phyloP scores from a whole-genome alignment of 2,113 vertebrate genomes.

The Cololabis saira region DNA sequence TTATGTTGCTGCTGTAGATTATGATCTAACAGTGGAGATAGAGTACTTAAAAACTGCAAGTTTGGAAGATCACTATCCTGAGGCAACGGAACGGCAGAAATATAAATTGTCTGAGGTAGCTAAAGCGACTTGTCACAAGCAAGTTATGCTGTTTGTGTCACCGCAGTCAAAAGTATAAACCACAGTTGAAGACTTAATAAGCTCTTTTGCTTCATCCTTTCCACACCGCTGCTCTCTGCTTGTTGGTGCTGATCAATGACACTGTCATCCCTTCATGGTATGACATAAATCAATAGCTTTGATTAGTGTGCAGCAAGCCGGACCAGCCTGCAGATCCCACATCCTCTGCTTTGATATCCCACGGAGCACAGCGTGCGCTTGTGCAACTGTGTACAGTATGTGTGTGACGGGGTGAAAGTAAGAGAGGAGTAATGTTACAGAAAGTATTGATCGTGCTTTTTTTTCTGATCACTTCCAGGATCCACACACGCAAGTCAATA shows the following conservation, averaged over 20 bases:
- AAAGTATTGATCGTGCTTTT: conserved; percentile 59
- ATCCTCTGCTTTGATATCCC: conserved; percentile 49
- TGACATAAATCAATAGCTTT: conserved; percentile 78
- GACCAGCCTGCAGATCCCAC: conserved; percentile 44
- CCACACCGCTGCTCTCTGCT: conserved; percentile 22
- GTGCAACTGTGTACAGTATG: conserved; percentile 16
- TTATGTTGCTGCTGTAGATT: conserved; percentile 10
- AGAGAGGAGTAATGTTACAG: conserved; percentile 22
- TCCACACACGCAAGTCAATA: conserved; percentile 47
- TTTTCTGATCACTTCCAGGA: conserved; percentile 50
- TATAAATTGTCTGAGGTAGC: not conserved
- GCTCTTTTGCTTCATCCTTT: not conserved
- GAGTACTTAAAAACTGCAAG: conserved; percentile 31
- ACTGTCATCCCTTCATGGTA: conserved; percentile 51
- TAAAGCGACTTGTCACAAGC: conserved; percentile 8
- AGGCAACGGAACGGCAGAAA: conserved; percentile 14
- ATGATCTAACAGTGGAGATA: conserved; percentile 19
- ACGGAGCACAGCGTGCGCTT: conserved; percentile 10
- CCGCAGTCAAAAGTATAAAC: conserved; percentile 1
- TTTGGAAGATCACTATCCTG: conserved; percentile 25
- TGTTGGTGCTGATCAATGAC: conserved; percentile 58
- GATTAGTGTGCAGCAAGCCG: conserved; percentile 63
- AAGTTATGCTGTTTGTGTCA: conserved; percentile 6
- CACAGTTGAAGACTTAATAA: not conserved
- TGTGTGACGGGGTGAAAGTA: conserved; percentile 18